Conservation (phyloP, 1,140 invertebrate genomes). For the Drosophila azteca region DNA sequence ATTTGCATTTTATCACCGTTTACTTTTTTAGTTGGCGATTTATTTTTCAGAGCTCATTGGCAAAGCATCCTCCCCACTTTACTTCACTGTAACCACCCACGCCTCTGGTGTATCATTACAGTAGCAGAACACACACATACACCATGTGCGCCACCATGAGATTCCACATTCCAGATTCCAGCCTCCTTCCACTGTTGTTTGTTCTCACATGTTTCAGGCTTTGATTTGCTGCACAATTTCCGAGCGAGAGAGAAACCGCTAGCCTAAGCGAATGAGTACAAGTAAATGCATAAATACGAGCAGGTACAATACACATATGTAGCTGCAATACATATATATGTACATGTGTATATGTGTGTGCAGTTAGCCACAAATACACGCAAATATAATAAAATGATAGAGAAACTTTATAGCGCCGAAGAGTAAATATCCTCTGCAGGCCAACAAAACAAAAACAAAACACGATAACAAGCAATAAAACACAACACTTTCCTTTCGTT, state of each 20-base stretch:
- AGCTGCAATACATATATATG: neutral
- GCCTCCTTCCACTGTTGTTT: conserved; percentile 2
- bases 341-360: conserved; percentile 18
- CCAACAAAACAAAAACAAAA: conserved; percentile 25
- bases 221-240: conserved; percentile 34
- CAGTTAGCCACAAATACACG: conserved; percentile 13
- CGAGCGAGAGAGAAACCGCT: conserved; percentile 20
- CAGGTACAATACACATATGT: conserved; percentile 13
- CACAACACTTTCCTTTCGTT: conserved; percentile 22
- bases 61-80: neutral
- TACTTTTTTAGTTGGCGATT: conserved; percentile 33
- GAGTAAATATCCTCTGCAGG: conserved; percentile 13
- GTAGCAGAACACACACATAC: conserved; percentile 1
- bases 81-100: neutral
- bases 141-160: conserved; percentile 31
- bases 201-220: conserved; percentile 45
- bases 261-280: conserved; percentile 8
- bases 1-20: conserved; percentile 41
- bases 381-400: conserved; percentile 25
- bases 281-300: conserved; percentile 11
- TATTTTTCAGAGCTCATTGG: conserved; percentile 33
- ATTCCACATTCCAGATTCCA: conserved; percentile 30
- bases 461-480: no score
- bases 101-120: conserved; percentile 14
- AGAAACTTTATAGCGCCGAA: conserved; percentile 27